Conservation (phyloP, 2,888 invertebrate genomes). For the Reticulitermes lucifugus region DNA sequence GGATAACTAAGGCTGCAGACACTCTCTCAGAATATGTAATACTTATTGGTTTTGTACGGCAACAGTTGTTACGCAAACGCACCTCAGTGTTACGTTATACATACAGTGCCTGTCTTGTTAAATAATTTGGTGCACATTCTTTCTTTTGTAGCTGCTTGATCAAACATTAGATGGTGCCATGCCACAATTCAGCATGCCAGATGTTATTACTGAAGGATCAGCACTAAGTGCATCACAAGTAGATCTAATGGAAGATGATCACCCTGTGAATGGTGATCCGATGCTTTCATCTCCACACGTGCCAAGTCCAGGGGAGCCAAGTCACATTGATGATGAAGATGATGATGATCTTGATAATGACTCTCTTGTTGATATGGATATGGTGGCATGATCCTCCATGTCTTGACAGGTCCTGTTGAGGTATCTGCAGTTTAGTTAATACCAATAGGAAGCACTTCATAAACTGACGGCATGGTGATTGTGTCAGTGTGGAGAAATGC, state of each 20-base stretch:
- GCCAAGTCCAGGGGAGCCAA: slow-evolving; percentile 58
- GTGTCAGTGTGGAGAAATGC: background rate
- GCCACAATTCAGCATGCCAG: slow-evolving; percentile 60
- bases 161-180: background rate
- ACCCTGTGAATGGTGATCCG: slow-evolving; percentile 67
- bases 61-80: no score
- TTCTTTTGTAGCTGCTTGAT: background rate
- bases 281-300: slow-evolving; percentile 72
- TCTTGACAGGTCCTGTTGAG: background rate
- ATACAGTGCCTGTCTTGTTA: no score
- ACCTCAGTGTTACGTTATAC: no score
- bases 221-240: slow-evolving; percentile 71
- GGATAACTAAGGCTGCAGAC: no score
- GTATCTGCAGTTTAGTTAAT: background rate
- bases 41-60: no score
- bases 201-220: slow-evolving; percentile 68
- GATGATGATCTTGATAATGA: background rate
- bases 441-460: background rate
- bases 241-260: slow-evolving; percentile 77
- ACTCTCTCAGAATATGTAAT: no score
- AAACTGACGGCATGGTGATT: background rate
- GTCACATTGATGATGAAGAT: slow-evolving; percentile 17
- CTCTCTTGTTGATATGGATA: slow-evolving; percentile 8
- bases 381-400: slow-evolving; percentile 23
- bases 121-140: no score